Conservation (phyloP, 1,140 invertebrate species). For the Caenorhabditis elegans region WBcel235 BX284605.5:12320501-12321000, state of each 20-base stretch:
- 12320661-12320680: constrained; percentile 55
- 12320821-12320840: constrained; percentile 67
- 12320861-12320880: constrained; percentile 66
- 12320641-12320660: constrained; percentile 63
- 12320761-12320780: constrained; percentile 63
- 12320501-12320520: background rate
- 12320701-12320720: background rate
- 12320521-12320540: background rate
- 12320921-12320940: constrained; percentile 62
- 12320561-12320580: constrained; percentile 41
- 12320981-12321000: constrained; percentile 65
- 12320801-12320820: constrained; percentile 66
- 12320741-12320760: constrained; percentile 63
- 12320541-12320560: background rate
- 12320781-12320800: constrained; percentile 63
- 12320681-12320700: background rate
- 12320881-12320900: constrained; percentile 65
- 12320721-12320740: constrained; percentile 45
- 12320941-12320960: constrained; percentile 66
- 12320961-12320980: constrained; percentile 66
- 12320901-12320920: constrained; percentile 65
- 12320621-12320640: constrained; percentile 65
- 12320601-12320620: constrained; percentile 53
- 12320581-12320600: constrained; percentile 45
- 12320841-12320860: constrained; percentile 63